A percentile compares a stretch with the other conserved stretches of the same genome.
Evolutionary conservation across 2,113 vertebrate genomes (phyloP).

Genomic region (Mastomys natalensis): DNA sequence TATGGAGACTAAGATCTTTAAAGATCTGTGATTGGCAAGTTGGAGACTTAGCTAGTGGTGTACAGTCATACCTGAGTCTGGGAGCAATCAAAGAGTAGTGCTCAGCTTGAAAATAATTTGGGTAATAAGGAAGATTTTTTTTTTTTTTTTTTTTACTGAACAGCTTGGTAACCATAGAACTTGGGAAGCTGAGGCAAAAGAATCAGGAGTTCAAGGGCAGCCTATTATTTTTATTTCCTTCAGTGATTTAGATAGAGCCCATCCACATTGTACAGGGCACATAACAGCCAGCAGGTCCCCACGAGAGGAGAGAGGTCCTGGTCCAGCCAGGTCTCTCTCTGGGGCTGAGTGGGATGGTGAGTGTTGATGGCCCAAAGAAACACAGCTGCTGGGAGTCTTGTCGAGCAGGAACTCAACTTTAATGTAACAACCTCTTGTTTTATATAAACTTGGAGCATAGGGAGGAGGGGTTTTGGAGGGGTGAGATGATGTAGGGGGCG

Average conservation of each 20-base stretch:
- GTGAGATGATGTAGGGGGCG: no score
- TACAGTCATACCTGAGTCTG: neutral
- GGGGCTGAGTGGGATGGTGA: no score
- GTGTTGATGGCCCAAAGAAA: no score
- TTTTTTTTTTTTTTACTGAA: neutral
- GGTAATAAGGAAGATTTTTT: neutral
- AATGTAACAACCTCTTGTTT: no score
- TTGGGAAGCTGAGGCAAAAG: neutral
- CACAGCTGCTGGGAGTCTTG: no score
- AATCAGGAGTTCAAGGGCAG: neutral
- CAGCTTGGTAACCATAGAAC: neutral
- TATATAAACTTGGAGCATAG: no score
- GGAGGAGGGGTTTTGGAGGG: no score
- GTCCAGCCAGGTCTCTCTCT: no score
- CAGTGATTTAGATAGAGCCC: neutral
- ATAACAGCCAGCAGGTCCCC: neutral
- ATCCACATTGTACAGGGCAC: neutral
- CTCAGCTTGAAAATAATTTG: neutral
- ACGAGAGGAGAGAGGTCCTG: no score
- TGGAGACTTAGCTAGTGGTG: neutral
- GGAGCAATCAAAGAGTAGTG: neutral
- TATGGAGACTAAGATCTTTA: neutral
- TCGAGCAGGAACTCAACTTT: no score
- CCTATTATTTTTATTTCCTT: neutral
- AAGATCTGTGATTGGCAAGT: neutral